phyloP scores from a whole-genome alignment of 2,888 invertebrate genomes.

The Deilephila elpenor region DNA sequence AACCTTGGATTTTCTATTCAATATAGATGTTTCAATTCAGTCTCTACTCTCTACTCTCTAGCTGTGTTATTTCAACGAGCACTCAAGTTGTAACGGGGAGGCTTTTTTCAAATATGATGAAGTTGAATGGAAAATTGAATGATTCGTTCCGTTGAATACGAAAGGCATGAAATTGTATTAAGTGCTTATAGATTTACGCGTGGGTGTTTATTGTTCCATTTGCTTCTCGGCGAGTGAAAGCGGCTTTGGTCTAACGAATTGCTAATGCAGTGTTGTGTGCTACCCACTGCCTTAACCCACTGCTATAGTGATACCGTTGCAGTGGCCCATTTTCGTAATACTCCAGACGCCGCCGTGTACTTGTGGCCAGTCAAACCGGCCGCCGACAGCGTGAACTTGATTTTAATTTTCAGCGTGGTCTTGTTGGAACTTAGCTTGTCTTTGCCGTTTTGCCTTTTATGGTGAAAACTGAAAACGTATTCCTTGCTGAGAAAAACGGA shows the following conservation, averaged over 20 bases:
- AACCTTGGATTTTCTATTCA: too few relatives aligned
- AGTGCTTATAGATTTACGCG: conserved; percentile 43
- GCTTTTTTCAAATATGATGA: not conserved
- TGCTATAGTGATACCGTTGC: conserved; percentile 67
- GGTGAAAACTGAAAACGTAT: not conserved
- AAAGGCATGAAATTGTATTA: conserved; percentile 43
- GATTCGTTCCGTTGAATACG: not conserved
- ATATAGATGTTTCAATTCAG: not conserved
- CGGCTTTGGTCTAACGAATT: conserved; percentile 64
- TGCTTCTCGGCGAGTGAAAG: conserved; percentile 63
- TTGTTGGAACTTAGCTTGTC: not conserved
- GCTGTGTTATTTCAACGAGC: not conserved
- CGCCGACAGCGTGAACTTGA: conserved; percentile 12
- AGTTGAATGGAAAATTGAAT: not conserved
- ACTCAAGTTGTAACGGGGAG: not conserved
- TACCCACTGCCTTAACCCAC: conserved; percentile 65
- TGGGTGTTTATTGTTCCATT: conserved; percentile 69
- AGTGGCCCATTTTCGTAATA: conserved; percentile 67
- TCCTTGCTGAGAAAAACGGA: not conserved
- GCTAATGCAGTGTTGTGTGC: conserved; percentile 64
- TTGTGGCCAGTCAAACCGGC: not conserved
- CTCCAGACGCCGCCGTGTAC: conserved; percentile 19
- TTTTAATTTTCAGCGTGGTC: conserved; percentile 2
- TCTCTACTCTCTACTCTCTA: not conserved
- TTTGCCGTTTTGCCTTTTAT: not conserved